Conservation (phyloP, 2,113 vertebrate species). For the Pogona vitticeps region DNA sequence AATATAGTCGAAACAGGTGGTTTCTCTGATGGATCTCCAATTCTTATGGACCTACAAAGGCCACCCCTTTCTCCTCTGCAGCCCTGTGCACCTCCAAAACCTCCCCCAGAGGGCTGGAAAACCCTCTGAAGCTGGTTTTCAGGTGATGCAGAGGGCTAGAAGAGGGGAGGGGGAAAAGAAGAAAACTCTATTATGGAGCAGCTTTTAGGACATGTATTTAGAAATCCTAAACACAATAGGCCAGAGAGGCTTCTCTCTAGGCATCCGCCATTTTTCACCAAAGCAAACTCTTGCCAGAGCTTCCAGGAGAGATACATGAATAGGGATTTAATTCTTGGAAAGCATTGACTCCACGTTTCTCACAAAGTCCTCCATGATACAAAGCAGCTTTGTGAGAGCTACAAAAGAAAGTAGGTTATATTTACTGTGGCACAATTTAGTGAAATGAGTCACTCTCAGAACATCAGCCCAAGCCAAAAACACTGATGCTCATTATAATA, state of each 20-base stretch:
- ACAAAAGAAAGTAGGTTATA: conserved; percentile 19
- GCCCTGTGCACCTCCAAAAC: not conserved
- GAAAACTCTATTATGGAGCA: no score
- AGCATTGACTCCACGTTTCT: conserved; percentile 9
- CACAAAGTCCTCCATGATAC: not conserved
- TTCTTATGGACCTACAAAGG: not conserved
- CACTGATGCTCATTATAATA: conserved; percentile 12
- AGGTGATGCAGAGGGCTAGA: no score
- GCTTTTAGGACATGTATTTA: not conserved
- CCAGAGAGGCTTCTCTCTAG: not conserved
- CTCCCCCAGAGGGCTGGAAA: no score
- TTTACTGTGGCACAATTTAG: conserved; percentile 32
- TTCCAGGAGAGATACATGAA: not conserved
- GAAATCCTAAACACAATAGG: not conserved
- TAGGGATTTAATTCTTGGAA: conserved; percentile 4
- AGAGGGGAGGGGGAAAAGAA: no score
- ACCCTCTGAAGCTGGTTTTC: not conserved
- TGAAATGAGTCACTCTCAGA: conserved; percentile 27
- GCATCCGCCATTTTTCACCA: not conserved
- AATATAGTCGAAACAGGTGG: not conserved
- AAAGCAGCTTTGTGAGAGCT: conserved; percentile 17
- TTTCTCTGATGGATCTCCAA: not conserved
- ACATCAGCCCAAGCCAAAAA: conserved; percentile 33
- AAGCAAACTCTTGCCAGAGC: not conserved
- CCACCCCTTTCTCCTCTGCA: not conserved